Base-by-base conservation (phyloP, 2,113 vertebrate genomes). In the Sinocyclocheilus anshuiensis region DNA sequence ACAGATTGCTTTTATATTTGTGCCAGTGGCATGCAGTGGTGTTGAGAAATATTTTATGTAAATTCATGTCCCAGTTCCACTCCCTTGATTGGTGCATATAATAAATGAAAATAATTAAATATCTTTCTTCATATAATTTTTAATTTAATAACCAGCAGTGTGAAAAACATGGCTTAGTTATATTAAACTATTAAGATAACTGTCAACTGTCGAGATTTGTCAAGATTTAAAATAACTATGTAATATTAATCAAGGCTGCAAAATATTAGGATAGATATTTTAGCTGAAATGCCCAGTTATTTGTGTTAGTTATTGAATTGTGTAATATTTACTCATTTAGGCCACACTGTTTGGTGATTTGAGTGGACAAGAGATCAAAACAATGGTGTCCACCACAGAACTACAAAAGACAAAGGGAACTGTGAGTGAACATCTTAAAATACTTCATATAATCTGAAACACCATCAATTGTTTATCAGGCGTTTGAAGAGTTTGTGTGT, bases 381-480 rank as follows among this genome's bases (percentile, higher is more conserved):
- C 96, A 0, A 92, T 97, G 94, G 96, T 98, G 72, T 97, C 96
- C 8, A 97, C 97, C 83, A 96, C 94, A 33, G 96, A 97, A 85
- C 93, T 98, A 84, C 97, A 97, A 94, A 97, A 96, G 91, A 96
- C 95, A 11, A 96, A 90, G 15, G 97, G 97, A 91, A 97, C 94
- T 6, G 97, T 97, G 93, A 93, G 95, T 84, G 20, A 67, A 53
- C 57, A 26, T 79, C 71, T 50, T n/a, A 63, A 29, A 72, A 83
- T 65, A 67, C 20, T 85, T 39, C 1, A 24, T 39, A 2, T 6
- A 42, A 77, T 36, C 11, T 15, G 4, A 33, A 18, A 57, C 3
- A 9, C 12, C 1, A 63, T 72, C 1, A 20, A 48, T 4, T 11
- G 22, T 61, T 48, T 8, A 26, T 45, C 3, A 42, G 24, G 13